A percentile compares a stretch with the other conserved stretches of the same genome.
Evolutionary conservation across 2,113 vertebrate species (phyloP).

Genomic region (Oxyura jamaicensis): DNA sequence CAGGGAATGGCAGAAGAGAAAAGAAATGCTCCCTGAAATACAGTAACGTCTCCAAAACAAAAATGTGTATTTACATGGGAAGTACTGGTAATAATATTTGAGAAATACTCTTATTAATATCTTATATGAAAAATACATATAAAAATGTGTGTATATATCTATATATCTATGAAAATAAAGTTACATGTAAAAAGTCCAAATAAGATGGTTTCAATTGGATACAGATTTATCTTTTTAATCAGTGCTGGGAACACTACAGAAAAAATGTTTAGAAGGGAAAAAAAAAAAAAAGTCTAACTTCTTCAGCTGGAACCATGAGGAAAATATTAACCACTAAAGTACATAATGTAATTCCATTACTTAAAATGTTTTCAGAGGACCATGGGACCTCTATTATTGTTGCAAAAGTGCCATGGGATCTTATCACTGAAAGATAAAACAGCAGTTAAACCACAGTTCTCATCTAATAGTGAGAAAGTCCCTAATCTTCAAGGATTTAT

Average conservation of each 20-base stretch:
- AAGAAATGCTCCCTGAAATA: neutral
- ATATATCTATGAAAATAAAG: neutral
- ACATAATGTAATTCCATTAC: neutral
- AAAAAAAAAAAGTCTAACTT: neutral
- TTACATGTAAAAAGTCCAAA: neutral
- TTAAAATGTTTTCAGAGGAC: neutral
- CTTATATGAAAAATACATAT: neutral
- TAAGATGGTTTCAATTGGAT: neutral
- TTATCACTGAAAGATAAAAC: conserved; percentile 16
- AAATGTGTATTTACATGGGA: neutral
- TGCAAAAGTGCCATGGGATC: neutral
- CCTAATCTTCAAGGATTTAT: neutral
- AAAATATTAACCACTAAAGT: neutral
- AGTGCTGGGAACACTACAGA: neutral
- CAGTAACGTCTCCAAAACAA: neutral
- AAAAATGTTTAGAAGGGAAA: neutral
- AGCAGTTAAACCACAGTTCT: neutral
- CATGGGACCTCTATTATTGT: neutral
- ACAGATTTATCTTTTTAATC: neutral
- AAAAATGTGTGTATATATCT: neutral
- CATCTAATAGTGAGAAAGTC: neutral
- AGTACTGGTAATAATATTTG: neutral
- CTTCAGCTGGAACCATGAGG: neutral
- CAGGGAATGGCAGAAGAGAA: conserved; percentile 18
- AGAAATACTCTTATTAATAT: neutral